phyloP scores from a whole-genome alignment of 2,113 vertebrate species.

The Nycticryphes semicollaris region DNA sequence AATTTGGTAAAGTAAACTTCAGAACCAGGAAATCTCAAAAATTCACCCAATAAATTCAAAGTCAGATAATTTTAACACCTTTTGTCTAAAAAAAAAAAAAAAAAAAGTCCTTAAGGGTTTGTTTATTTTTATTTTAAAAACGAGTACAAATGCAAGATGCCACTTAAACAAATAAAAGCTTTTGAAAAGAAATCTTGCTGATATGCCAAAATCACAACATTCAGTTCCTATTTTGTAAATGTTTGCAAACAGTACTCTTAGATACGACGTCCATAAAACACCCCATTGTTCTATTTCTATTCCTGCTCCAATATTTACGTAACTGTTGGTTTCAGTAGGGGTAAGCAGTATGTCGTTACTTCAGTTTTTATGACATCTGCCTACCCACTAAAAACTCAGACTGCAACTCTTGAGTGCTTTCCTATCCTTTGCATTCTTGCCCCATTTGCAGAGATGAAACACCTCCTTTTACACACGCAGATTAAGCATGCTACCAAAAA shows the following conservation, averaged over 20 bases:
- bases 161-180: not conserved
- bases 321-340: not conserved
- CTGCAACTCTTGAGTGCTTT: not conserved
- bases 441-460: not conserved
- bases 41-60: not conserved
- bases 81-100: too few relatives aligned
- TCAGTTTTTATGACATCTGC: not conserved
- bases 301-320: not conserved
- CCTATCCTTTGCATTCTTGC: not conserved
- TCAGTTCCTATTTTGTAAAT: slow-evolving; percentile 10
- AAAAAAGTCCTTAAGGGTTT: not conserved
- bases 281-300: not conserved
- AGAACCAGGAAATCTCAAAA: not conserved
- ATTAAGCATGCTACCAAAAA: not conserved
- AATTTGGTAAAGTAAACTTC: not conserved
- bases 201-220: not conserved
- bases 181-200: slow-evolving; percentile 1
- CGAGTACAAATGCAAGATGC: not conserved
- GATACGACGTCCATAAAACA: not conserved
- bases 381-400: not conserved
- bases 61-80: not conserved
- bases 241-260: not conserved
- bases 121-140: not conserved
- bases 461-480: not conserved
- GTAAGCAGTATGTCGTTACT: not conserved